Evolutionary conservation across 2,888 invertebrate genomes (phyloP).

Genomic region (Euphydryas editha): DNA sequence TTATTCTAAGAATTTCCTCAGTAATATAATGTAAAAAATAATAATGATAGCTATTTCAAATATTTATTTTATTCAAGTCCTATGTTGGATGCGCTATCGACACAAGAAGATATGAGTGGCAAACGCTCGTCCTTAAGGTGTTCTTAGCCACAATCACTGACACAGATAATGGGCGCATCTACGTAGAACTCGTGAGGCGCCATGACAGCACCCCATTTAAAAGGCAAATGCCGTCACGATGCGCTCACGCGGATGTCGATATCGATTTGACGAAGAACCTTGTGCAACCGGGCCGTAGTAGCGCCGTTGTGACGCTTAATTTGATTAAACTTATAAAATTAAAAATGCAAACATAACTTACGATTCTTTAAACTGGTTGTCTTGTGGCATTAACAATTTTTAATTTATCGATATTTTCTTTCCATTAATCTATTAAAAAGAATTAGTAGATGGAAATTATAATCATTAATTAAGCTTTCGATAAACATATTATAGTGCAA

Average conservation of each 20-base stretch:
- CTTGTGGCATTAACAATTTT: background rate
- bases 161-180: slow-evolving; percentile 68
- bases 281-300: slow-evolving; percentile 36
- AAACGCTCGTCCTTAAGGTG: slow-evolving; percentile 10
- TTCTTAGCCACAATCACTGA: slow-evolving; percentile 59
- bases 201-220: slow-evolving; percentile 70
- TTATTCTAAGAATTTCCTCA: background rate
- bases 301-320: slow-evolving; percentile 30
- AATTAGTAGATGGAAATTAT: background rate
- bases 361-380: background rate
- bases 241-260: slow-evolving; percentile 54
- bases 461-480: background rate
- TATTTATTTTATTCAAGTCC: background rate
- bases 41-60: background rate
- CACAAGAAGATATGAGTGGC: background rate
- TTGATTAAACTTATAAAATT: slow-evolving; percentile 36
- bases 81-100: background rate
- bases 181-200: slow-evolving; percentile 73
- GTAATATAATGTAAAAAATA: background rate
- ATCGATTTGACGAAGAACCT: slow-evolving; percentile 53
- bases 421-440: too few relatives aligned
- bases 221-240: slow-evolving; percentile 78
- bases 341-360: slow-evolving; percentile 13
- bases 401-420: too few relatives aligned
- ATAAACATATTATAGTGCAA: background rate